Evolutionary conservation across 2,113 vertebrate species (phyloP), one percentile per base, ranked within the genome.

Genomic region (Mixornis gularis): DNA sequence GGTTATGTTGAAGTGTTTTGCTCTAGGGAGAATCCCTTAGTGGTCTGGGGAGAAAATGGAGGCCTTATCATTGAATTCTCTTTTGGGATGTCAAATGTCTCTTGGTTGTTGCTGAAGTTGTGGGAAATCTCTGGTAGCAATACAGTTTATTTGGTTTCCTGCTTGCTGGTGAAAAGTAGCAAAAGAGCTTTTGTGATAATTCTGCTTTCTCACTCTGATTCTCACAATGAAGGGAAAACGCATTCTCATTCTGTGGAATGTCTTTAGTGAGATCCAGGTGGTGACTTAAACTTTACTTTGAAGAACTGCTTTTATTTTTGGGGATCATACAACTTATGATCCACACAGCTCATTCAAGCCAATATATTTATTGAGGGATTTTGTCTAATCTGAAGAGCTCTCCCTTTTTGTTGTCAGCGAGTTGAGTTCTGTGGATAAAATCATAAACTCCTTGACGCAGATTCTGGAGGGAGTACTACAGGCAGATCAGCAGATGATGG

Each of bases 391-490:
- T 97, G 93, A 97, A 82, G 55, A 91, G 73, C 83, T 88, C 73
- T 87, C 59, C 89, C 76, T 93, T 80, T 72, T 89, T 87, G 13
- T 90, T 93, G 80, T 70, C 96, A 99, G 99, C 73, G 98, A 99
- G 94, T 96, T 99, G 72, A 97, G 97, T 10, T 97, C 98, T 18
- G 98, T 98, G 94, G 98, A 98, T n/a, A 97, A 98, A 95, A 98
- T 99, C 84, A 97, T 99, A 53, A 96, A 97, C 38, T 98, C 98
- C 26, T 97, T 99, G 91, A 98, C 98, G 40, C 97, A 99, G 89
- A 98, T 99, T 96, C 97, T 99, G 97, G 99, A 99, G 94, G 98
- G 98, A 29, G 97, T 99, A 34, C 97, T 99, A 14, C 99, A 99
- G 94, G 98, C 98, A 15, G 98, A 99, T 96, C 98, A 98, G 95